Evolutionary conservation across 2,797 vertebrate genomes (phyloP), one percentile per base, ranked within the genome.

Genomic region (Okamejei kenojei): DNA sequence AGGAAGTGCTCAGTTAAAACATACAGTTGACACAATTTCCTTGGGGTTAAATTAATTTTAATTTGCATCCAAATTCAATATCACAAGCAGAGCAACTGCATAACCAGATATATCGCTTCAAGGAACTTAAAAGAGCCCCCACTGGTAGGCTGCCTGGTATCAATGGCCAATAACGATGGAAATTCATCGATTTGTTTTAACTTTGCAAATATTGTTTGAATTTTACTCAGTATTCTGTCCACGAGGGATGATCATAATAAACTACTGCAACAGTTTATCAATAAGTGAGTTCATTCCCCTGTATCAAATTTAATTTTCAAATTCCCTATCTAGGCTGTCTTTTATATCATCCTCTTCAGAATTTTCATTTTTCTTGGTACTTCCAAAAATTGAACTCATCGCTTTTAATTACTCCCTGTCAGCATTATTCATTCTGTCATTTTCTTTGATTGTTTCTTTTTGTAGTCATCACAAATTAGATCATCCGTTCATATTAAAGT

Each of bases 221-320:
- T 65, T 68, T 68, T 19, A 32, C n/a, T 88, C 84, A 68, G 61
- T 88, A 68, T 68, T 86, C 61, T 68, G 17, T 88, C 11, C 84
- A 68, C 63, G 35, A 35, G 17, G n/a, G 7, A 35, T 45, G 32
- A 68, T 88, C n/a, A 68, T 9, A 68, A 88, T 17, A 68, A 35
- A 88, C 63, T 8, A 68, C 17, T 26, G 0, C 61, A 35, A 63
- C 19, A 23, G 65, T 88, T 68, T 88, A 88, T 88, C 84, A 65
- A 35, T 68, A 86, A 63, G n/a, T 35, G 63, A 88, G n/a, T 68
- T 10, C 63, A 88, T 68, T 88, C n/a, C n/a, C 11, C 61, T 35
- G 17, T 32, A 65, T 65, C n/a, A 65, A 65, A 65, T 88, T 88
- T 35, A n/a, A 88, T 88, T 88, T 88, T n/a, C 61, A 88, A 65